Percentiles rank a stretch among this genome's conserved stretches.
Evolutionary conservation across 2,888 invertebrate genomes (phyloP).

Genomic region (Synergus gifuensis): DNA sequence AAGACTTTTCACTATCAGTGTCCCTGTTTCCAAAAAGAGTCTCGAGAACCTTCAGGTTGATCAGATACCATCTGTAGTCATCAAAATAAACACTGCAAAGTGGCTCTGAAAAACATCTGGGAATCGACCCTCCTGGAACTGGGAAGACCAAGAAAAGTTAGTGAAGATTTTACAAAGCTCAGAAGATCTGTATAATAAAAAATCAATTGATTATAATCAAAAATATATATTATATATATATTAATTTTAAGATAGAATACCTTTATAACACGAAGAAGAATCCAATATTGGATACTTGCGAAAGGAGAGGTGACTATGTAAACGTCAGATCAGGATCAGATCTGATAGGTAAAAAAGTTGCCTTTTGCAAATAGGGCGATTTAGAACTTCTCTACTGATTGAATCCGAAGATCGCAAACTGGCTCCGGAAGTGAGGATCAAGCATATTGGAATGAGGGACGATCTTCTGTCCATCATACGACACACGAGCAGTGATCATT

Average conservation of each 20-base stretch:
- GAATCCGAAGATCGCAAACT: constrained; percentile 77
- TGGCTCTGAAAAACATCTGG: not conserved
- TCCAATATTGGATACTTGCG: not conserved
- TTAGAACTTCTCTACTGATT: constrained; percentile 38
- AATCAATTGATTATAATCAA: not conserved
- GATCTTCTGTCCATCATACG: constrained; percentile 86
- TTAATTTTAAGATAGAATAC: not conserved
- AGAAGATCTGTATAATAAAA: too few species aligned
- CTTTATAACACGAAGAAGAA: not conserved
- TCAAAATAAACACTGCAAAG: not conserved
- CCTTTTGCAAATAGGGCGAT: constrained; percentile 11
- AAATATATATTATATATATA: not conserved
- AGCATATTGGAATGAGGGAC: constrained; percentile 88
- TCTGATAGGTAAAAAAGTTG: not conserved
- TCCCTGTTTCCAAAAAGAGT: not conserved
- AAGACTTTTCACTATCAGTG: not conserved
- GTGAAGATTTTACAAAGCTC: not conserved
- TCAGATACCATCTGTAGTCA: not conserved
- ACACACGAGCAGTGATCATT: constrained; percentile 89
- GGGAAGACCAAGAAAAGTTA: not conserved
- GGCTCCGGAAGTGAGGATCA: constrained; percentile 82
- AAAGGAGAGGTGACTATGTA: constrained; percentile 47
- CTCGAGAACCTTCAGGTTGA: not conserved
- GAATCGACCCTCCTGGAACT: not conserved
- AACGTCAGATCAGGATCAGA: constrained; percentile 8